Base-by-base conservation (phyloP, 2,113 vertebrate genomes). In the Cervus canadensis region DNA sequence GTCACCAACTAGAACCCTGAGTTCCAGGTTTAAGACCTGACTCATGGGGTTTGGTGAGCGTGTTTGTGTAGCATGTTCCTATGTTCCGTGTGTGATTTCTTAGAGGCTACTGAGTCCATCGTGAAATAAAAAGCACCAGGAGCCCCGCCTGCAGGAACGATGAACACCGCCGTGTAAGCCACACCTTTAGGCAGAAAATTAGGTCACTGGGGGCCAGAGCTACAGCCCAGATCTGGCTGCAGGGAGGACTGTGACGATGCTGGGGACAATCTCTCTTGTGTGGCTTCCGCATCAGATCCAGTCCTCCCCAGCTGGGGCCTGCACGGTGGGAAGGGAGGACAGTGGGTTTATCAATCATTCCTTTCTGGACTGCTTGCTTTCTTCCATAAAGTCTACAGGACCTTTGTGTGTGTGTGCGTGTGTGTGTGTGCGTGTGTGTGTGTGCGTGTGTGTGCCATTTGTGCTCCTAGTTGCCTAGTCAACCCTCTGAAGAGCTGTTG, bases 21-120 rank as follows among this genome's bases (percentile, higher is more conserved):
- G 3, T 19, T 23, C 7, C 1, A 25, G 76, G 16, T 85, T 30
- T 45, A 56, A 94, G 43, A 57, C 89, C 45, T 50, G 40, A 62
- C 76, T 86, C 6, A 15, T 2, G 17, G 16, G 52, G 45, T 40
- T 52, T 17, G 52, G 56, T 16, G 21, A 67, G 23, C n/a, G 0
- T 76, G 74, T 92, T 93, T 95, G 90, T 26, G 87, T 33, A 54
- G 36, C 8, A 30, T 36, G 40, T 78, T 76, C 48, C 82, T 40
- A 26, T 28, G 62, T n/a, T 45, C 9, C 11, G 1, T 5, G 17
- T 40, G 84, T 3, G 2, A 23, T 50, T 96, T 25, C 85, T 89
- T 4, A 79, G 92, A 36, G 28, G 8, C 23, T 19, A 3, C 4
- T 15, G 84, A 67, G 64, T 60, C 28, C 28, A 9, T 5, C 11